Evolutionary conservation across 2,797 vertebrate genomes (phyloP).

Genomic region (Silurus aristotelis): DNA sequence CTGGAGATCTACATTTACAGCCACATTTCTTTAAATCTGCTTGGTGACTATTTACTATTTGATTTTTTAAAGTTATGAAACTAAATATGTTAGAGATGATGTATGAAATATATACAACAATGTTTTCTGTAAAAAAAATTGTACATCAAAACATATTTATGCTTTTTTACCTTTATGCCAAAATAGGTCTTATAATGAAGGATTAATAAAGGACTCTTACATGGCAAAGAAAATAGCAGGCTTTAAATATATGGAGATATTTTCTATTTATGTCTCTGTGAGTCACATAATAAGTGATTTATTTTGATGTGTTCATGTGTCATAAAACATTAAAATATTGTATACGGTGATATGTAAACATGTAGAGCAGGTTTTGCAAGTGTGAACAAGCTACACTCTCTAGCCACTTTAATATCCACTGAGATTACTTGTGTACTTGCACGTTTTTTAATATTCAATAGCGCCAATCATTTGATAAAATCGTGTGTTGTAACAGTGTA

Average conservation of each 20-base stretch:
- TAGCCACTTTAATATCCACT: background rate
- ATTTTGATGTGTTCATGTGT: background rate
- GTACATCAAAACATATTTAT: no score
- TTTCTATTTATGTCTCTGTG: background rate
- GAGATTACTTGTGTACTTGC: background rate
- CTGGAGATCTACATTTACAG: background rate
- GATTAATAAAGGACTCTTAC: background rate
- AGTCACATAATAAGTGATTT: background rate
- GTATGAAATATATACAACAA: background rate
- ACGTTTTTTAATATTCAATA: background rate
- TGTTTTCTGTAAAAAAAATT: background rate
- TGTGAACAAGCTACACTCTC: background rate
- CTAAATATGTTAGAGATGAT: background rate
- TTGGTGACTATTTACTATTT: background rate
- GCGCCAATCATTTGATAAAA: background rate
- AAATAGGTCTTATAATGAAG: background rate
- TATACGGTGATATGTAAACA: background rate
- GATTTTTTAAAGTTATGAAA: background rate
- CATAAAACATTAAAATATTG: background rate
- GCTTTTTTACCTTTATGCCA: background rate
- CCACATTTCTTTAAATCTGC: background rate
- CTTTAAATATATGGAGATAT: background rate
- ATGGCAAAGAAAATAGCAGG: background rate
- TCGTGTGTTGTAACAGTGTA: no score
- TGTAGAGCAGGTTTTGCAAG: background rate